Evolutionary conservation across 2,797 vertebrate species (phyloP).

Genomic region (Danionella dracula): DNA sequence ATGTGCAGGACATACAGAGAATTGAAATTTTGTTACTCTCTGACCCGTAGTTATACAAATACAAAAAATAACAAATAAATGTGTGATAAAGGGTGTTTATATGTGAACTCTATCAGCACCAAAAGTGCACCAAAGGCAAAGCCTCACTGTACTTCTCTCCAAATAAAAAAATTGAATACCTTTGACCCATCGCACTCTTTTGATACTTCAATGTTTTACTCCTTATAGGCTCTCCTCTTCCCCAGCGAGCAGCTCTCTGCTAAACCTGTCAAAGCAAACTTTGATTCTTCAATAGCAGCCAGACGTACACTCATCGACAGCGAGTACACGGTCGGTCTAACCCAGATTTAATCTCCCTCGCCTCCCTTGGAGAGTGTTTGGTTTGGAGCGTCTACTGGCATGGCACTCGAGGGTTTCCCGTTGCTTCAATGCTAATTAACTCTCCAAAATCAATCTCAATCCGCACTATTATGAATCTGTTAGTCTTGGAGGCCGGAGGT

Average conservation of each 20-base stretch:
- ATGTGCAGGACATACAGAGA: too few species aligned
- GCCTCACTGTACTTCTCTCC: too few species aligned
- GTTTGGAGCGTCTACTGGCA: conserved; percentile 31
- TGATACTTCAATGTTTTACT: neutral
- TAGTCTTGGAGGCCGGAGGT: conserved; percentile 48
- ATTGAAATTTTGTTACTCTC: too few species aligned
- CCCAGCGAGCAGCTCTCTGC: conserved; percentile 1
- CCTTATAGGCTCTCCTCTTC: conserved; percentile 11
- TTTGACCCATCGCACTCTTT: too few species aligned
- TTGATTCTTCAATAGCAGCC: conserved; percentile 17
- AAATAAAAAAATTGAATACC: too few species aligned
- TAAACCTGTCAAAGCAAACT: conserved; percentile 38
- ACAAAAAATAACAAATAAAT: too few species aligned
- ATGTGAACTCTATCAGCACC: too few species aligned
- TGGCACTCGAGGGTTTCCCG: conserved; percentile 27
- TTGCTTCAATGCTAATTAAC: conserved; percentile 43
- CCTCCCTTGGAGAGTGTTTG: conserved; percentile 36
- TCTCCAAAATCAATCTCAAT: conserved; percentile 38
- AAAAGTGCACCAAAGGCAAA: too few species aligned
- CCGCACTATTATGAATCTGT: conserved; percentile 43
- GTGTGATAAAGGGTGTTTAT: too few species aligned
- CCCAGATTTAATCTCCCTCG: conserved; percentile 36
- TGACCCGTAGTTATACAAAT: too few species aligned
- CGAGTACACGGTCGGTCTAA: conserved; percentile 10
- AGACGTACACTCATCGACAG: conserved; percentile 5